phyloP scores from a whole-genome alignment of 2,113 vertebrate genomes.

The Micromys minutus region DNA sequence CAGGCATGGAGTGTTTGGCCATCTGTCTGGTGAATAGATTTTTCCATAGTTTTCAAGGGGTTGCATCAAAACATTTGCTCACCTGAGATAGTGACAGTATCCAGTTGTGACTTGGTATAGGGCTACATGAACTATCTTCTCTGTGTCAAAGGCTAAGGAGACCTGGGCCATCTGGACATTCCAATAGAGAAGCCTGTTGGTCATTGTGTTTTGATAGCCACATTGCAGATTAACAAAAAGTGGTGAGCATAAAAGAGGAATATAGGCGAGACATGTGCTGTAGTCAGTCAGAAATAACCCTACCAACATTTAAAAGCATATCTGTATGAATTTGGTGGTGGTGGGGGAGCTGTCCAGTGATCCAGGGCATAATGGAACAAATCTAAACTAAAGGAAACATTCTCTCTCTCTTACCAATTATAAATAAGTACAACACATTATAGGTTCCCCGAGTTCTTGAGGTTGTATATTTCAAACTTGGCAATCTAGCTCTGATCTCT shows the following conservation, averaged over 20 bases:
- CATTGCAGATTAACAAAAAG: background rate
- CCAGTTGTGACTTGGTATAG: background rate
- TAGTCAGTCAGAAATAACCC: background rate
- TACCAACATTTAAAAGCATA: background rate
- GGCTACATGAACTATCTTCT: background rate
- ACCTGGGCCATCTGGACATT: background rate
- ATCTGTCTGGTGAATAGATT: background rate
- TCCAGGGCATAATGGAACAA: no score
- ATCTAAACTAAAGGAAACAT: background rate
- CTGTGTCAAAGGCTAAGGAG: background rate
- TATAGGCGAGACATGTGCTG: background rate
- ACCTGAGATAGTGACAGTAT: background rate
- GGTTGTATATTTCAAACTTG: background rate
- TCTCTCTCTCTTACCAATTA: background rate
- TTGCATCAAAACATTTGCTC: background rate
- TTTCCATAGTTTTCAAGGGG: background rate
- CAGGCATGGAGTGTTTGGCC: background rate
- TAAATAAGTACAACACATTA: background rate
- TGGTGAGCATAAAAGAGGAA: background rate
- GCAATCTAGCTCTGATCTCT: background rate
- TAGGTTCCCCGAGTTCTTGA: background rate
- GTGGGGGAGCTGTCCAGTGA: no score
- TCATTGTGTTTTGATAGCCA: background rate
- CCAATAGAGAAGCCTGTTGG: background rate
- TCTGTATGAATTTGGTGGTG: background rate